Evolutionary conservation across 2,797 vertebrate genomes (phyloP).

Genomic region (Bovichtus variegatus): DNA sequence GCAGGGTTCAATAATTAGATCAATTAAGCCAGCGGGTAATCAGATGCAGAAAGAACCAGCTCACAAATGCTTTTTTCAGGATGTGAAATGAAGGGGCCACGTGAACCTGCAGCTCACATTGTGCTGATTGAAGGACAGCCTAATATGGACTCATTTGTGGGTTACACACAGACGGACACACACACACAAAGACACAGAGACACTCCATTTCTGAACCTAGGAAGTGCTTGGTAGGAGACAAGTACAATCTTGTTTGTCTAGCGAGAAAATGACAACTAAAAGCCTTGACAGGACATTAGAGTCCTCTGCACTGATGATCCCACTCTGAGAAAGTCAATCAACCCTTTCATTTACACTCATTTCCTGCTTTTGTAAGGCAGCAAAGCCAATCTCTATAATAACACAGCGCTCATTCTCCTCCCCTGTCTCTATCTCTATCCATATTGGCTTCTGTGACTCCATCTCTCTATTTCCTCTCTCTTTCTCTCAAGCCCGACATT

Average conservation of each 20-base stretch:
- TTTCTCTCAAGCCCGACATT: too few species aligned
- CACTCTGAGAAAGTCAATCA: conserved; percentile 35
- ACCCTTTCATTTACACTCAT: conserved; percentile 29
- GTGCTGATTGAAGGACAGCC: conserved; percentile 52
- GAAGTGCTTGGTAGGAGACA: conserved; percentile 20
- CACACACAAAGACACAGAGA: conserved; percentile 11
- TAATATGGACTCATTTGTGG: conserved; percentile 43
- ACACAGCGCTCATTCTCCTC: background rate
- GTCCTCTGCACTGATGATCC: conserved; percentile 29
- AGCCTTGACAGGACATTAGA: conserved; percentile 19
- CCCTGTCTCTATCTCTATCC: background rate
- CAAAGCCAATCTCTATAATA: conserved; percentile 1
- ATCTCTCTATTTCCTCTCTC: too few species aligned
- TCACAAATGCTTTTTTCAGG: conserved; percentile 70
- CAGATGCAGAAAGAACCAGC: conserved; percentile 69
- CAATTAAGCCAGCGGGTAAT: conserved; percentile 84
- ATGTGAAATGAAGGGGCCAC: conserved; percentile 54
- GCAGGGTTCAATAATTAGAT: conserved; percentile 85
- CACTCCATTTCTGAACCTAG: conserved; percentile 4
- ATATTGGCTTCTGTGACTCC: background rate
- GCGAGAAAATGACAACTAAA: conserved; percentile 34
- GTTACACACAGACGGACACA: conserved; percentile 8
- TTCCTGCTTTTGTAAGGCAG: conserved; percentile 35
- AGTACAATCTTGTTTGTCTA: conserved; percentile 23
- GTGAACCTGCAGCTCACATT: conserved; percentile 57